phyloP scores from a whole-genome alignment of 2,888 invertebrate genomes.

The Mesochorus sp. region DNA sequence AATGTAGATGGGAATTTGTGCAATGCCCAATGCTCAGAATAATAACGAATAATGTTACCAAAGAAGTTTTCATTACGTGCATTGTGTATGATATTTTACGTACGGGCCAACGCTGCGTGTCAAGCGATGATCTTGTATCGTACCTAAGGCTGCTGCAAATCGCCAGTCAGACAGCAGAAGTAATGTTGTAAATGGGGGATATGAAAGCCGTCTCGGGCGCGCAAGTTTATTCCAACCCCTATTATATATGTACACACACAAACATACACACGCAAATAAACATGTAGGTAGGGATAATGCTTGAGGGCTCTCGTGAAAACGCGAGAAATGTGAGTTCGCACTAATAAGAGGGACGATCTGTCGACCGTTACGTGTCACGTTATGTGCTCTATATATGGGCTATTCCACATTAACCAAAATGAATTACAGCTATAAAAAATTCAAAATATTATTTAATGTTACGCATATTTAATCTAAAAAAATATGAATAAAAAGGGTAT shows the following conservation, averaged over 20 bases:
- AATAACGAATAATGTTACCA: conserved; percentile 13
- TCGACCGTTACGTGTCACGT: conserved; percentile 34
- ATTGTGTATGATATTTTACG: neutral
- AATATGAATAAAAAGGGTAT: too few species aligned
- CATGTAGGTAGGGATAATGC: neutral
- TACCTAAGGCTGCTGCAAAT: conserved; percentile 22
- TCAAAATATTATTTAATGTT: neutral
- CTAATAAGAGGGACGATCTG: conserved; percentile 53
- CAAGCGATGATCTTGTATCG: conserved; percentile 10
- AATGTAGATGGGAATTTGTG: conserved; percentile 9
- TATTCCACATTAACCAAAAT: conserved; percentile 14
- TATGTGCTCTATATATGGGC: conserved; percentile 1
- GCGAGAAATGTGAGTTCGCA: conserved; percentile 40
- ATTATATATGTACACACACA: conserved; percentile 25
- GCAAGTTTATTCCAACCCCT: conserved; percentile 19
- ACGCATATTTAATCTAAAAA: too few species aligned
- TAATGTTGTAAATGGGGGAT: conserved; percentile 35
- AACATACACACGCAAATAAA: neutral
- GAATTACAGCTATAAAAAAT: neutral
- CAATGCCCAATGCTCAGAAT: neutral
- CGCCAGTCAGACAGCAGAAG: conserved; percentile 24
- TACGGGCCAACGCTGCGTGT: neutral
- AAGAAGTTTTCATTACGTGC: neutral
- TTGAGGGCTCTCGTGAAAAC: conserved; percentile 21
- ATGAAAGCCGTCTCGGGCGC: conserved; percentile 23